Evolutionary conservation across 2,797 vertebrate species (phyloP).

Genomic region (Girardinus metallicus): DNA sequence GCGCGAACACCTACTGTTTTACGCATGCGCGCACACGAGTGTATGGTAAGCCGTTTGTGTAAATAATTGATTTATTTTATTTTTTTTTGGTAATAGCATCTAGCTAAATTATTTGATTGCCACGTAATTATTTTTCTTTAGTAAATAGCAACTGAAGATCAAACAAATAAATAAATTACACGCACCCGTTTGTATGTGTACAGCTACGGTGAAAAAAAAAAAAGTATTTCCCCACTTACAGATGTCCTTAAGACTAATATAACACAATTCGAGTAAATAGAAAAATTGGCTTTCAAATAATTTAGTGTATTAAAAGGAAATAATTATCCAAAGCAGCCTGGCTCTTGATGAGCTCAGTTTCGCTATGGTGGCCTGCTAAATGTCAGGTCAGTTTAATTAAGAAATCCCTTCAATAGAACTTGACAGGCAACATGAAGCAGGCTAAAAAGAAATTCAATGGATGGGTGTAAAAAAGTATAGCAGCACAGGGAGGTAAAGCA

Average conservation of each 20-base stretch:
- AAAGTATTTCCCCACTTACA: background rate
- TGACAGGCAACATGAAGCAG: background rate
- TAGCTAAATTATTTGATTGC: background rate
- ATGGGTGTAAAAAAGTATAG: background rate
- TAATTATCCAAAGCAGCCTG: background rate
- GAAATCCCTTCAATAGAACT: background rate
- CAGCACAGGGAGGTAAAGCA: background rate
- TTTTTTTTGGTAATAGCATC: background rate
- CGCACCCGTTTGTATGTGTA: background rate
- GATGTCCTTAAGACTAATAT: background rate
- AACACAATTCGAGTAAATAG: background rate
- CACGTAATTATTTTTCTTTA: background rate
- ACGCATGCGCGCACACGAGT: conserved; percentile 68
- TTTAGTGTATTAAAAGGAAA: background rate
- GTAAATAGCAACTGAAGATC: background rate
- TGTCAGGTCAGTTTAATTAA: background rate
- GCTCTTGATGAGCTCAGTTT: background rate
- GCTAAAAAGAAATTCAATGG: background rate
- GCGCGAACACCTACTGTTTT: conserved; percentile 68
- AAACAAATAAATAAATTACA: background rate
- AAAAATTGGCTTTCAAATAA: background rate
- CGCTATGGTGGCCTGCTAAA: no score
- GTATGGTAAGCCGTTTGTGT: background rate
- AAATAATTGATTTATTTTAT: background rate
- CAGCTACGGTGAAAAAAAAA: background rate